Evolutionary conservation across 2,888 invertebrate genomes (phyloP).

Genomic region (Agonopterix alstromeriana): DNA sequence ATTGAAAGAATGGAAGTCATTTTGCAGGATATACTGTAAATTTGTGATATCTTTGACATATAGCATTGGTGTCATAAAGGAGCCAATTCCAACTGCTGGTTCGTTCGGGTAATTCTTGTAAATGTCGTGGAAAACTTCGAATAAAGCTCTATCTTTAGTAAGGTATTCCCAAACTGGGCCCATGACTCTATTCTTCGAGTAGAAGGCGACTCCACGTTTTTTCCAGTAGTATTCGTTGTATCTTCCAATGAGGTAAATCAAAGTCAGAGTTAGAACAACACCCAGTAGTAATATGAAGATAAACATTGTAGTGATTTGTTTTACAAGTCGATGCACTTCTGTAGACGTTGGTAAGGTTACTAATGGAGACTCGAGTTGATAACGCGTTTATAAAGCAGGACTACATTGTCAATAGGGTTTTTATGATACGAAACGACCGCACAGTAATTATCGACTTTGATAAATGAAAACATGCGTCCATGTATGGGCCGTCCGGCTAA

Average conservation of each 20-base stretch:
- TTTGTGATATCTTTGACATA: constrained; percentile 23
- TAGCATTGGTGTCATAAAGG: constrained; percentile 17
- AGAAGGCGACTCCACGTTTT: constrained; percentile 37
- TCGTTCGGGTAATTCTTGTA: constrained; percentile 35
- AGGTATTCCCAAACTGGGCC: constrained; percentile 39
- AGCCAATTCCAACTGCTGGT: constrained; percentile 38
- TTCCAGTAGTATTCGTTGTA: constrained; percentile 44
- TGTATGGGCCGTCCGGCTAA: too few relatives aligned
- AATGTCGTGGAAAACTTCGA: constrained; percentile 31
- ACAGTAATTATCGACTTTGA: too few relatives aligned
- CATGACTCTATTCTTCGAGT: constrained; percentile 25
- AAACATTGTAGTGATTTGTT: too few relatives aligned
- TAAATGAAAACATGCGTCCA: too few relatives aligned
- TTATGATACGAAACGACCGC: too few relatives aligned
- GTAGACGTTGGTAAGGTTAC: too few relatives aligned
- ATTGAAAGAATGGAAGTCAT: constrained; percentile 23
- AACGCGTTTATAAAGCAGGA: too few relatives aligned
- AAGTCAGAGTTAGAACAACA: constrained; percentile 10
- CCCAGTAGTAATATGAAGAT: constrained; percentile 3
- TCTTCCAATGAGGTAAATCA: constrained; percentile 25
- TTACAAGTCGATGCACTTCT: too few relatives aligned
- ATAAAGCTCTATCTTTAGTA: constrained; percentile 24
- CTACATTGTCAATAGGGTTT: too few relatives aligned
- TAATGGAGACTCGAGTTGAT: too few relatives aligned
- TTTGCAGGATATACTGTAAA: constrained; percentile 22